Base-by-base conservation (phyloP, 2,113 vertebrate genomes). In the Sorex araneus region DNA sequence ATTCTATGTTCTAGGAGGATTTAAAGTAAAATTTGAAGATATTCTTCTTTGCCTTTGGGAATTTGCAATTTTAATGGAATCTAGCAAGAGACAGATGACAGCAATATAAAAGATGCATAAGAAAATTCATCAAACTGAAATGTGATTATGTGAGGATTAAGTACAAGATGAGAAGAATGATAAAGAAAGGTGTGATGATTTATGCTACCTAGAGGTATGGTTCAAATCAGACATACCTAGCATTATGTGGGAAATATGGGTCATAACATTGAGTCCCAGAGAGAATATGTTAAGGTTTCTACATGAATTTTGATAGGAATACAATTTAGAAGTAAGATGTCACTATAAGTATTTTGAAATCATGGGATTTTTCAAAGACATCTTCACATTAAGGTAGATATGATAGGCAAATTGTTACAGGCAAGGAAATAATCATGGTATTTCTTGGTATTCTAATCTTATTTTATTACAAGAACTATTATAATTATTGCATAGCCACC, bases 81-180 rank as follows among this genome's bases (percentile, higher is more conserved):
- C 45, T 73, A 90, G n/a, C 11, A 13, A 90, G 75, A 74, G 92
- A 64, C 11, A 70, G 78, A 70, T 67, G 27, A 64, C 6, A 90
- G 50, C 9, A 34, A 67, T 43, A 69, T 84, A 75, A 71, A 92
- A 85, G 30, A 69, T 87, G 8, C 12, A 60, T 87, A 67, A 81
- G 32, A 69, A 94, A 87, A 57, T 78, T 30, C 3, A 75, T 86
- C 47, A 81, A 30, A 40, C 10, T 57, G 28, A 77, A 85, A 47
- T 80, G 11, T 94, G 75, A 92, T 94, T 90, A 76, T 79, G 28
- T 79, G 32, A 71, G 27, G 40, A 83, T 36, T 78, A 70, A 92
- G 23, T 77, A 82, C 71, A 73, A 85, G 8, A 76, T 79, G 40
- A 84, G 13, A 54, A 32, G 70, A 86, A 84, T 87, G 13, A 67